A percentile compares a stretch with the other conserved stretches of the same genome.
phyloP scores from a whole-genome alignment of 2,113 vertebrate species.

The Thunnus maccoyii region DNA sequence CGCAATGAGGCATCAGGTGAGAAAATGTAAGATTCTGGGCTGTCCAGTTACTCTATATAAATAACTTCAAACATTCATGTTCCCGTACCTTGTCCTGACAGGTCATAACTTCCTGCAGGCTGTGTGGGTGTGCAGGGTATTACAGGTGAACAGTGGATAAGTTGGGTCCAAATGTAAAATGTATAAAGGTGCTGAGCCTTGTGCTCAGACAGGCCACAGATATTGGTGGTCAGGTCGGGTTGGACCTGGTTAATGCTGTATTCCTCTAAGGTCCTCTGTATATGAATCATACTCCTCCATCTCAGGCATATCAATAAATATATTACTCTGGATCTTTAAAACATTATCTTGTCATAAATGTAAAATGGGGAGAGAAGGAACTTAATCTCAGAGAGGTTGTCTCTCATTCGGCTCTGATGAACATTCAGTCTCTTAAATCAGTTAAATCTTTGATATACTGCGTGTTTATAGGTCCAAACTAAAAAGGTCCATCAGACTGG shows the following conservation, averaged over 20 bases:
- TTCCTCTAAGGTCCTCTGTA: constrained; percentile 34
- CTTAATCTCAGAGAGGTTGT: constrained; percentile 67
- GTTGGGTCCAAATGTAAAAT: constrained; percentile 47
- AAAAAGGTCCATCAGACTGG: constrained; percentile 73
- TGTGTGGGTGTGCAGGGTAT: constrained; percentile 40
- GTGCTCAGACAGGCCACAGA: constrained; percentile 63
- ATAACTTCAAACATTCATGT: constrained; percentile 72
- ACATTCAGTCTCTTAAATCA: constrained; percentile 74
- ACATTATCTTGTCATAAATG: constrained; percentile 61
- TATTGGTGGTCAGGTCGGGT: constrained; percentile 44
- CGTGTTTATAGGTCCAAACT: constrained; percentile 80
- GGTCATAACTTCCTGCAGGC: constrained; percentile 50
- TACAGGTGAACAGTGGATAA: constrained; percentile 51
- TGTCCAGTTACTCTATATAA: constrained; percentile 60
- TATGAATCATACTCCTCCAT: constrained; percentile 48
- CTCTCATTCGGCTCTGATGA: constrained; percentile 61
- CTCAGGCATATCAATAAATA: constrained; percentile 69
- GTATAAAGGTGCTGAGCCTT: constrained; percentile 71
- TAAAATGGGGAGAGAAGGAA: constrained; percentile 34
- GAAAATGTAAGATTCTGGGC: constrained; percentile 50
- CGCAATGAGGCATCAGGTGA: constrained; percentile 66
- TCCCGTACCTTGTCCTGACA: constrained; percentile 40
- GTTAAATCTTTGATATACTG: constrained; percentile 75
- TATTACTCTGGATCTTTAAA: constrained; percentile 75
- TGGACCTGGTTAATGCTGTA: constrained; percentile 45